phyloP scores from a whole-genome alignment of 2,888 invertebrate genomes.

The Rugalucina vietnamica region DNA sequence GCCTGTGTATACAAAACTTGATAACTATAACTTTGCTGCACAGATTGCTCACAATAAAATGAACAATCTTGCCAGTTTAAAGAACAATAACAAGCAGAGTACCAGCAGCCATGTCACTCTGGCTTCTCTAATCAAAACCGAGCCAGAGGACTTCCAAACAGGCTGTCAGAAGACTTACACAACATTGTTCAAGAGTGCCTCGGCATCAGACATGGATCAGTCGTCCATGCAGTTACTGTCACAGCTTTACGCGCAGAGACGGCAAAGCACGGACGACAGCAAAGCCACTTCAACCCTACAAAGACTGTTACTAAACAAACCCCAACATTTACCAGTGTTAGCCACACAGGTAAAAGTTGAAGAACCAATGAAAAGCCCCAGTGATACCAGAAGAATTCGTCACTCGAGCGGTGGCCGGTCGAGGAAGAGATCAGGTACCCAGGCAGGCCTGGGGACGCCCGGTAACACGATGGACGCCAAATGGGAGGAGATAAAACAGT shows the following conservation, averaged over 20 bases:
- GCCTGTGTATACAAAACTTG: neutral
- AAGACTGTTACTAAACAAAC: conserved; percentile 32
- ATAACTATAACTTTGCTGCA: neutral
- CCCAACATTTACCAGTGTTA: conserved; percentile 20
- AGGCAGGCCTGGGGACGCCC: conserved; percentile 58
- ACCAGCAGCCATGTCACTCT: neutral
- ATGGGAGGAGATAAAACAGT: conserved; percentile 78
- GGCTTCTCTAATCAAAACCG: conserved; percentile 26
- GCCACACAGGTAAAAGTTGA: conserved; percentile 36
- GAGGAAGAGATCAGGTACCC: conserved; percentile 40
- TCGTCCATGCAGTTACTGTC: neutral
- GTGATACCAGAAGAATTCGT: neutral
- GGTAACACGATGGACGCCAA: conserved; percentile 77
- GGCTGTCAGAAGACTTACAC: neutral
- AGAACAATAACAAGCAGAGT: neutral
- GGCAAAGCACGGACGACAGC: neutral
- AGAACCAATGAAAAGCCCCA: conserved; percentile 25
- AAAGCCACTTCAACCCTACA: conserved; percentile 27
- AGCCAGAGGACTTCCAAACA: conserved; percentile 4
- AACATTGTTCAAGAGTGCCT: neutral
- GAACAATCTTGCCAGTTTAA: neutral
- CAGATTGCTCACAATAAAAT: neutral
- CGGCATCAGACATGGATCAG: neutral
- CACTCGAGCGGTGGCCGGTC: neutral
- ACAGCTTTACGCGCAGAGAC: neutral